Evolutionary conservation across 53 echinoderm and acorn worm genomes (phyloP), one percentile per base, ranked within the genome.

Genomic region (Apostichopus leukothele): DNA sequence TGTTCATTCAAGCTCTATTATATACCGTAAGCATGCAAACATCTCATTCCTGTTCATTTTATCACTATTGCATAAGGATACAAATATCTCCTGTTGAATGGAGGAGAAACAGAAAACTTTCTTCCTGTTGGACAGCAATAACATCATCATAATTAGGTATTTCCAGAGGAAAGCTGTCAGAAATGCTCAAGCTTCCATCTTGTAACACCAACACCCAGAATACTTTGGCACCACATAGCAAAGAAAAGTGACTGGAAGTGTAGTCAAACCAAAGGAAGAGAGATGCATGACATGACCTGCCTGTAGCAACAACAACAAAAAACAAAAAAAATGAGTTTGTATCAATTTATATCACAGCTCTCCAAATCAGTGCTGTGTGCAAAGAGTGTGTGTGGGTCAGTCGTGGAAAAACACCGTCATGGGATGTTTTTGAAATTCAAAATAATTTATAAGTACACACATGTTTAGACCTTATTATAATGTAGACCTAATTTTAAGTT

Each of bases 11-110:
- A 39, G 39, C 39, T 39, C 39, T 39, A 39, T 39, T 39, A 39
- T 39, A 39, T 39, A 39, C 39, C 39, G 39, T 39, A 39, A 39
- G 39, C 39, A 25, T 25, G 25, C 25, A 25, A 25, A 25, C 25
- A 39, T 39, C 39, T 39, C 39, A 39, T 39, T 39, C 39, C 39
- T 39, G 39, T 2, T 39, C 39, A 39, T 39, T 39, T 3, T 39
- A 71, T 19, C 16, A 71, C 18, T 71, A 18, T 18, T 57, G 67
- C 39, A 39, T 39, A 94, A 96, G 96, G 96, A 96, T 96, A 96
- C 96, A 90, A 14, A 94, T 89, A 67, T 93, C 87, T 9, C 94
- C 94, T 53, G 89, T 88, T 68, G 89, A 60, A 74, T 96, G 90
- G 18, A 96, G 75, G 4, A 90, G 63, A 53, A 96, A 92, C 27